Base-by-base conservation (phyloP, 2,113 vertebrate genomes). In the Tretioscincus oriximinensis region DNA sequence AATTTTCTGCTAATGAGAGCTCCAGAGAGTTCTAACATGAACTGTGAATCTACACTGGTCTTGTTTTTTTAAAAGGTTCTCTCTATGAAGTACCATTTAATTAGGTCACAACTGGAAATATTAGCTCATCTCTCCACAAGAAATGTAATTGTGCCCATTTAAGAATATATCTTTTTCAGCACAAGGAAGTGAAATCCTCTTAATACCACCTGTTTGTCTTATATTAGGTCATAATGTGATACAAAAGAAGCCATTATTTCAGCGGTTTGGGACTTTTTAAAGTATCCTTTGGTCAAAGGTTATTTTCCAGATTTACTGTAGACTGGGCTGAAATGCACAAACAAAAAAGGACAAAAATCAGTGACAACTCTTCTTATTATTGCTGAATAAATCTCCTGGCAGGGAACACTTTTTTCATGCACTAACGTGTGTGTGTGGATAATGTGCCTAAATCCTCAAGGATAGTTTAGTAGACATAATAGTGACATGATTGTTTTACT, bases 1-100 rank as follows among this genome's bases (percentile, higher is more conserved):
- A 86, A 84, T 89, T 92, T 88, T 85, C 91, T 85, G 80, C 81
- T 88, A 91, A 87, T 91, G 85, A 91, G 84, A 91, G 77, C 87
- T 90, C 88, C 81, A 85, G 83, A 90, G 85, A 85, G 77, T 91
- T 90, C 78, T 81, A 88, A 78, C 71, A 82, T 51, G 24, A 84
- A 6, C 73, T 89, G n/a, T 0, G 14, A 88, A 79, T 85, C 85
- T 89, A 87, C 66, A 91, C 84, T 90, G 92, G 54, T 2, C 7
- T 78, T 78, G 81, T 85, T 71, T 4, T 78, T 80, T 80, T 88
- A 78, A 68, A 90, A 77, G 78, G 81, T 77, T 84, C 60, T n/a
- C 87, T 87, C 84, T 9, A 84, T 84, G 77, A 84, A 90, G 76
- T 88, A 75, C 35, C 77, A 58, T 29, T 88, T 78, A 93, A 79